These are phyloP conservation scores for Metallyticus violacea DNA, from an alignment of 2,888 invertebrate genomes.

Conservation along the genomic window DNA sequence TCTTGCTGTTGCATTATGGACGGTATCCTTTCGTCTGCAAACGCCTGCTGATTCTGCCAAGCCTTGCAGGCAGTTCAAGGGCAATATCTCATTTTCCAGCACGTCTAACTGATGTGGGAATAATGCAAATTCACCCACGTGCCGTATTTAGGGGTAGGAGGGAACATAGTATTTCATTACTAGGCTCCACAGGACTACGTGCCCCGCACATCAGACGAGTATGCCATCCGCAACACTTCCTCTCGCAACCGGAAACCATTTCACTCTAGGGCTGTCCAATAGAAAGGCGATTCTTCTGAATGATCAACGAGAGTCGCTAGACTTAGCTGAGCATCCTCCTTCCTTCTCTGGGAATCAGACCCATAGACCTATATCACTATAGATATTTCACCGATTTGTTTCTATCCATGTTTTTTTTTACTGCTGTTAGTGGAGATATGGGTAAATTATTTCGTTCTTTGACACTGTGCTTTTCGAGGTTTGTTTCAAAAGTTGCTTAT, in stretches of 20 bases:
- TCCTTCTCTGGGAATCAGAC: too few relatives aligned
- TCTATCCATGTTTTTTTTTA: too few relatives aligned
- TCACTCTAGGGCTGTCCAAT: background rate
- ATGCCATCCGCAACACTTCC: background rate
- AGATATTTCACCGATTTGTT: too few relatives aligned
- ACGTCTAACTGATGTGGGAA: constrained; percentile 12
- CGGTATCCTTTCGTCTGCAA: background rate
- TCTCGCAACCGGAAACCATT: background rate
- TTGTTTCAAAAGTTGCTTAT: too few relatives aligned
- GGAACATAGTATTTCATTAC: background rate
- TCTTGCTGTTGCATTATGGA: background rate
- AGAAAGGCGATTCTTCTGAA: too few relatives aligned
- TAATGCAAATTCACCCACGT: constrained; percentile 5
- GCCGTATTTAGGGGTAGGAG: background rate
- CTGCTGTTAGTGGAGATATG: too few relatives aligned
- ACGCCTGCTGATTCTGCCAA: background rate
- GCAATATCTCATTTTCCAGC: constrained; percentile 9
- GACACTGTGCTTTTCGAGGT: too few relatives aligned
- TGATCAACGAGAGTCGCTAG: too few relatives aligned
- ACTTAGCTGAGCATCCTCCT: too few relatives aligned
- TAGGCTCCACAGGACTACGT: background rate
- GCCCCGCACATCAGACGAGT: background rate
- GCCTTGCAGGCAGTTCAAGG: background rate
- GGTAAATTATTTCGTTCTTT: too few relatives aligned
- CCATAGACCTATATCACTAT: too few relatives aligned